These are phyloP conservation scores for Pandemis corylana DNA, from an alignment of 2,888 invertebrate genomes.

Conservation along the genomic window DNA sequence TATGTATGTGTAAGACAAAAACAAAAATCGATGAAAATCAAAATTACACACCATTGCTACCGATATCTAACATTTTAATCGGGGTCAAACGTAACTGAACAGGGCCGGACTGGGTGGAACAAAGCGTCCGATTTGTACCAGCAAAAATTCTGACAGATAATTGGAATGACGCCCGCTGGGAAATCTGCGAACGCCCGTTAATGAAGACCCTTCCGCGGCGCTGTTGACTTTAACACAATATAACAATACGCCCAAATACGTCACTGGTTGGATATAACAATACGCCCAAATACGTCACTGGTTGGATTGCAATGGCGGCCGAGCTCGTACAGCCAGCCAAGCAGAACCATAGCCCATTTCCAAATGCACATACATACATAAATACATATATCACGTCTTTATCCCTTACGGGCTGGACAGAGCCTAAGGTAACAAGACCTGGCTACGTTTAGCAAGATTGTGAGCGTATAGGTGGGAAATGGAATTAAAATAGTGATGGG, in stretches of 20 bases:
- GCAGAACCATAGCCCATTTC: too few relatives aligned
- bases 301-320: neutral
- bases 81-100: conserved; percentile 21
- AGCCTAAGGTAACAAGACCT: too few relatives aligned
- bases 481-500: too few relatives aligned
- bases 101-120: conserved; percentile 15
- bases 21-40: neutral
- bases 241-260: conserved; percentile 21
- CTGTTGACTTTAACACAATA: conserved; percentile 24
- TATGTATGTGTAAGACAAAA: too few relatives aligned
- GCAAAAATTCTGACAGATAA: conserved; percentile 40
- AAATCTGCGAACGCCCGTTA: conserved; percentile 34
- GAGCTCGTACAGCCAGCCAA: neutral
- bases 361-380: too few relatives aligned
- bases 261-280: conserved; percentile 19
- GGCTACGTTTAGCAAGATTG: too few relatives aligned
- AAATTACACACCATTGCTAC: neutral
- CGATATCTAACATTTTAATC: neutral
- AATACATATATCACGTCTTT: too few relatives aligned
- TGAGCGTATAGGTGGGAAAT: too few relatives aligned
- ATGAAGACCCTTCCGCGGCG: conserved; percentile 34
- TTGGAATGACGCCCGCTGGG: conserved; percentile 39
- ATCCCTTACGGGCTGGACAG: too few relatives aligned
- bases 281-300: conserved; percentile 19
- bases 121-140: conserved; percentile 35